Evolutionary conservation across 2,797 vertebrate genomes (phyloP).

Genomic region (Scarus forsteni): DNA sequence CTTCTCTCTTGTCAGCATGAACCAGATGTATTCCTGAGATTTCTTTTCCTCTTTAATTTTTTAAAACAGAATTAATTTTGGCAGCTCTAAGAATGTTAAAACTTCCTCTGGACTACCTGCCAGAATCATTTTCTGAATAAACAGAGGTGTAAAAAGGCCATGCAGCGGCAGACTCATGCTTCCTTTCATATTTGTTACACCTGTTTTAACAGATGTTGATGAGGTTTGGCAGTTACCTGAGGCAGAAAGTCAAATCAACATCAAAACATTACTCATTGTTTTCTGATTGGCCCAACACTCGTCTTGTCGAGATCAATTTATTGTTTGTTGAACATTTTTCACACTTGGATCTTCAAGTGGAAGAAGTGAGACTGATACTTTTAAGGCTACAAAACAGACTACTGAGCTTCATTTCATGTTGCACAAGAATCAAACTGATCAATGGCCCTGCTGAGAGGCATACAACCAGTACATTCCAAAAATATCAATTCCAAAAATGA

Average conservation of each 20-base stretch:
- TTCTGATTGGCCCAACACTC: constrained; percentile 21
- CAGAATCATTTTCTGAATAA: constrained; percentile 36
- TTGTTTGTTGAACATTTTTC: constrained; percentile 20
- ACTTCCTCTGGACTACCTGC: constrained; percentile 14
- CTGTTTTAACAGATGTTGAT: constrained; percentile 49
- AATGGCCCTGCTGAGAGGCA: not conserved
- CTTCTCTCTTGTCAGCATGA: constrained; percentile 6
- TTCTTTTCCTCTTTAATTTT: not conserved
- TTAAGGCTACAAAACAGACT: not conserved
- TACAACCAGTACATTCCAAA: too few relatives aligned
- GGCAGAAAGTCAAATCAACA: constrained; percentile 24
- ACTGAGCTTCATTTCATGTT: not conserved
- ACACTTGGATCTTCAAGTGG: constrained; percentile 20
- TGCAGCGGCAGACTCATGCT: constrained; percentile 7
- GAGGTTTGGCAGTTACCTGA: constrained; percentile 37
- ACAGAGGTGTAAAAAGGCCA: constrained; percentile 22
- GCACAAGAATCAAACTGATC: constrained; percentile 3
- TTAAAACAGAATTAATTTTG: constrained; percentile 18
- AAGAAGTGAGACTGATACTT: constrained; percentile 10
- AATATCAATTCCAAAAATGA: not conserved
- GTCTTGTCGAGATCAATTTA: not conserved
- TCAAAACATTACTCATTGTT: constrained; percentile 37
- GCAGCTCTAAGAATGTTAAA: constrained; percentile 23
- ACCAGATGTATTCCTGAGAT: not conserved
- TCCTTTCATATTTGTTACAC: constrained; percentile 38